Base-by-base conservation (phyloP, 2,888 invertebrate genomes). In the Cremastinae sp. region DNA sequence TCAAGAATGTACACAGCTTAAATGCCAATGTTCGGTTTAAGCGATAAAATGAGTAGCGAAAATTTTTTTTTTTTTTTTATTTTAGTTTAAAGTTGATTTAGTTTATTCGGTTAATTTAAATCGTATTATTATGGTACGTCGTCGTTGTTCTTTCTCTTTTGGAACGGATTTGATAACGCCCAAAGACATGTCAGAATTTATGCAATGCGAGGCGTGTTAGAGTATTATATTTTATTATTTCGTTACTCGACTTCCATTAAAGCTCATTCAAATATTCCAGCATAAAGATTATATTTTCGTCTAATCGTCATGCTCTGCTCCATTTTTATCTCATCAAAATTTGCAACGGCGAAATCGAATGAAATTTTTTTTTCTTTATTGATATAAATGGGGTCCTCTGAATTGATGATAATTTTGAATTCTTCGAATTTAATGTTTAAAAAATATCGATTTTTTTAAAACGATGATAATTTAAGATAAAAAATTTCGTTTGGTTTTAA, bases 151-250 rank as follows among this genome's bases (percentile, higher is more conserved):
- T 53, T 61, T 55, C 4, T 53, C 35, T 59, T 59, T 73, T 43
- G 37, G 14, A 35, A 37, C 53, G 64, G 62, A 65, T 69, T 69
- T 62, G 18, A 43, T 45, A 53, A 74, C 47, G 47, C 47, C 56
- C 71, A 66, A 75, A 68, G 53, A 65, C 16, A 20, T 37, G 51
- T 70, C 43, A 35, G 41, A 28, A 51, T 28, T 12, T 58, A 45
- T 37, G 64, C 73, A 64, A 58, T 62, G 51, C 20, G 64, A 58
- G 53, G 59, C 41, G 65, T 43, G 35, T 66, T 65, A 55, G 51
- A 59, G 61, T 66, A 71, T 59, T 68, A 55, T 66, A 69, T 65
- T 69, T 73, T 76, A 68, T 69, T 59, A 47, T 66, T 73, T 73
- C 47, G 64, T 73, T 73, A 64, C 69, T 69, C 58, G 39, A 73